These are phyloP conservation scores for Spongilla lacustris DNA, from an alignment of 37 sponge, comb jelly and placozoan genomes.

Conservation along the genomic window DNA sequence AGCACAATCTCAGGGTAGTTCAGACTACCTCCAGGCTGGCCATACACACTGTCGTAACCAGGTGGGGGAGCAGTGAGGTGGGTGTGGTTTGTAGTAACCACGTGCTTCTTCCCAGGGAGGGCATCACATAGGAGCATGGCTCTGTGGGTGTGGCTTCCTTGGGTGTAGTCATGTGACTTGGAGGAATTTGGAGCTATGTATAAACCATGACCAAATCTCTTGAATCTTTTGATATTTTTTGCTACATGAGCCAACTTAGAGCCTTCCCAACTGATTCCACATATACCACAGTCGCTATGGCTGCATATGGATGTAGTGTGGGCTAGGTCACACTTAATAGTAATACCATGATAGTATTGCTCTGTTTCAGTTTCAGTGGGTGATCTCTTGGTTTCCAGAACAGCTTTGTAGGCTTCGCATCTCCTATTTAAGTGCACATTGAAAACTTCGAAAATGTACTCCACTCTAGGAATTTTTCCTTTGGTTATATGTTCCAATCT, in stretches of 20 bases:
- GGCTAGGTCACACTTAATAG: constrained; percentile 62
- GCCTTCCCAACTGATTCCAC: constrained; percentile 63
- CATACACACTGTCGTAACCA: constrained; percentile 69
- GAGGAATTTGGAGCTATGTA: constrained; percentile 85
- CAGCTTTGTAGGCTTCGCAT: background rate
- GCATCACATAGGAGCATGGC: constrained; percentile 74
- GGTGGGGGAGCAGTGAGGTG: constrained; percentile 49
- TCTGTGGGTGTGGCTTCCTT: constrained; percentile 47
- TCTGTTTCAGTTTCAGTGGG: constrained; percentile 39
- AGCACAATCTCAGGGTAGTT: constrained; percentile 77
- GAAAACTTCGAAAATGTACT: too few species aligned
- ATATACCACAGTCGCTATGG: constrained; percentile 58
- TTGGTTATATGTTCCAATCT: background rate
- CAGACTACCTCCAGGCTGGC: constrained; percentile 43
- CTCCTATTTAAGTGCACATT: background rate
- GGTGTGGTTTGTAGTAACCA: constrained; percentile 34
- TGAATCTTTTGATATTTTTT: constrained; percentile 52
- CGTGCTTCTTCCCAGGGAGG: constrained; percentile 60
- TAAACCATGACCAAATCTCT: constrained; percentile 76
- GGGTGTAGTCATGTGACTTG: constrained; percentile 85
- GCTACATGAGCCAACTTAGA: constrained; percentile 33
- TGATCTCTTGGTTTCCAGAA: background rate
- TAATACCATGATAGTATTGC: constrained; percentile 79
- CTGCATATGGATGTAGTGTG: constrained; percentile 33
- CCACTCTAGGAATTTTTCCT: too few species aligned